phyloP scores from a whole-genome alignment of 2,888 invertebrate species.

The Phasia obesa region DNA sequence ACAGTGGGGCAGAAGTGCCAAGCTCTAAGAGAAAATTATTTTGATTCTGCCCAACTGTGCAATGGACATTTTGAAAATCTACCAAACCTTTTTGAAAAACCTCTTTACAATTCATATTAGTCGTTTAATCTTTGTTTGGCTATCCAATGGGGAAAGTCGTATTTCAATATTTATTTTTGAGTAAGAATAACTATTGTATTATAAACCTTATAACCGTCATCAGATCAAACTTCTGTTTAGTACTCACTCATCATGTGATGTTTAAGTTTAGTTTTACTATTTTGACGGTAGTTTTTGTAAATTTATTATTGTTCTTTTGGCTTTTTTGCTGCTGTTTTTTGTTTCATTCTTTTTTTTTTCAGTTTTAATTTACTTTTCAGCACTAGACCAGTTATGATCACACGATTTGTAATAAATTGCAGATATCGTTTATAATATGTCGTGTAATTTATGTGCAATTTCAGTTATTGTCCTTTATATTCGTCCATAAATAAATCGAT shows the following conservation, averaged over 20 bases:
- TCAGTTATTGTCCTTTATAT: too few species aligned
- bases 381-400: too few species aligned
- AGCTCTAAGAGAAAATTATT: too few species aligned
- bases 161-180: conserved; percentile 50
- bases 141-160: conserved; percentile 4
- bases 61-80: too few species aligned
- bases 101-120: neutral
- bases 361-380: too few species aligned
- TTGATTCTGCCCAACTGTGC: too few species aligned
- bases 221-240: conserved; percentile 1
- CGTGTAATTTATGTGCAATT: too few species aligned
- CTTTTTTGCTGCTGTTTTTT: neutral
- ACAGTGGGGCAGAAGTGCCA: too few species aligned
- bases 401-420: too few species aligned
- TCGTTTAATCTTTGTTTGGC: neutral
- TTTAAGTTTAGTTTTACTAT: neutral
- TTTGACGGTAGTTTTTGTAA: neutral
- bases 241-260: conserved; percentile 12
- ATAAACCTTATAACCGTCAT: conserved; percentile 9
- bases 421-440: too few species aligned
- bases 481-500: too few species aligned
- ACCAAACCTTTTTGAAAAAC: too few species aligned
- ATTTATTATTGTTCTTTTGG: neutral
- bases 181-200: conserved; percentile 12
- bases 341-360: neutral